Base-by-base conservation (phyloP, 2,888 invertebrate species). In the Vesta saturnalis region DNA sequence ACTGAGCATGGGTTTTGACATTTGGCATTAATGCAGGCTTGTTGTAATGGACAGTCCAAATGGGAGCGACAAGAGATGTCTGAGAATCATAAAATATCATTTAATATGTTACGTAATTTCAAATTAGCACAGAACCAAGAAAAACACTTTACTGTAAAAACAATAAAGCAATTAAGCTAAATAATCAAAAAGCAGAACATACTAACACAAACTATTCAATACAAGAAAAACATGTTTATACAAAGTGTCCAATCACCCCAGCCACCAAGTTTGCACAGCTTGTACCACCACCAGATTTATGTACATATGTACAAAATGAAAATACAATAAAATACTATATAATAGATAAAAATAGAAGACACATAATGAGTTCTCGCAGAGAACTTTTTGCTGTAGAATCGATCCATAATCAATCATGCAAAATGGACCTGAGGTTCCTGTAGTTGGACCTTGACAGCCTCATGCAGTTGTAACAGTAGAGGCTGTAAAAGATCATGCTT, bases 1-100 rank as follows among this genome's bases (percentile, higher is more conserved):
- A 87, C 86, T 12, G 89, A 87, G 83, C 95, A 96, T 18, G 95
- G 95, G 84, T 94, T 94, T 70, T 91, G 88, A 80, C 96, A 96
- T 74, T 91, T 88, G 16, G 91, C 89, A 80, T 90, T 89, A 77
- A 94, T 87, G 82, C 96, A 96, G 73, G 94, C 91, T 81, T 93
- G 88, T 75, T 91, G 90, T 52, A 87, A 83, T 46, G 92, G 88
- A 81, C 96, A 96, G 77, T 95, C 93, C 77, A 89, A 89, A 84
- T 95, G 92, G 58, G 90, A 89, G 68, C 89, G 87, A 85, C 96
- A 96, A 81, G 91, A 91, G 81, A 93, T 88, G 86, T 92, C 94
- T 94, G 83, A 64, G 77, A 78, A 73, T 66, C 47, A 68, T 47
- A 64, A 63, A 65, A 5, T 15, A 49, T 58, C 18, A 18, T 21